Percentiles rank a stretch among this genome's conserved stretches.
Evolutionary conservation across 35 echinoderm and acorn worm genomes (phyloP).

Genomic region (Ophioderma brevispina): DNA sequence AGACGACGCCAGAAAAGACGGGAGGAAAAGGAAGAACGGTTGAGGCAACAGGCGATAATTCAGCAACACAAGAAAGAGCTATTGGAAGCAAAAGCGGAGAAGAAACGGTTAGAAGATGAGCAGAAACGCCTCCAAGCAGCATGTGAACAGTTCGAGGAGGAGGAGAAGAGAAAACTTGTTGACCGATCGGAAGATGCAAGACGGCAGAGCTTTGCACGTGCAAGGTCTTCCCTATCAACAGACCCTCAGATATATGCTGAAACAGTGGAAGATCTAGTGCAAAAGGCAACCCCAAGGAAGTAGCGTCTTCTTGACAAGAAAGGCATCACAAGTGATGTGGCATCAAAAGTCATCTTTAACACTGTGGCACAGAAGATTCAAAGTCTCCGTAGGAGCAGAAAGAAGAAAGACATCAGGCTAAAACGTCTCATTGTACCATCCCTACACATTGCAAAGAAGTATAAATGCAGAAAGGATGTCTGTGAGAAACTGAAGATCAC

Average conservation of each 20-base stretch:
- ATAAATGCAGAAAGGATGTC: not conserved
- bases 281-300: conserved; percentile 21
- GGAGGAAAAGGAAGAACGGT: conserved; percentile 8
- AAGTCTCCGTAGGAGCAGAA: not conserved
- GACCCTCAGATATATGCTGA: conserved; percentile 18
- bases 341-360: conserved; percentile 9
- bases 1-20: conserved; percentile 15
- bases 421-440: conserved; percentile 20
- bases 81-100: not conserved
- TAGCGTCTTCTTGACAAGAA: not conserved
- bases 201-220: conserved; percentile 3
- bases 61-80: not conserved
- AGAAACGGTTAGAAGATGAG: not conserved
- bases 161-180: no score
- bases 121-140: not conserved
- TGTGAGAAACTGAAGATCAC: not conserved
- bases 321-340: conserved; percentile 13
- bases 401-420: conserved; percentile 16
- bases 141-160: not conserved
- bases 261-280: conserved; percentile 15
- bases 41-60: conserved; percentile 6
- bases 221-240: conserved; percentile 22
- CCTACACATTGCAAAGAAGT: conserved; percentile 11
- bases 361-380: not conserved
- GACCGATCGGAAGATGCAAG: conserved; percentile 25